Base-by-base conservation (phyloP, 2,797 vertebrate genomes). In the Rhynchotus rufescens region DNA sequence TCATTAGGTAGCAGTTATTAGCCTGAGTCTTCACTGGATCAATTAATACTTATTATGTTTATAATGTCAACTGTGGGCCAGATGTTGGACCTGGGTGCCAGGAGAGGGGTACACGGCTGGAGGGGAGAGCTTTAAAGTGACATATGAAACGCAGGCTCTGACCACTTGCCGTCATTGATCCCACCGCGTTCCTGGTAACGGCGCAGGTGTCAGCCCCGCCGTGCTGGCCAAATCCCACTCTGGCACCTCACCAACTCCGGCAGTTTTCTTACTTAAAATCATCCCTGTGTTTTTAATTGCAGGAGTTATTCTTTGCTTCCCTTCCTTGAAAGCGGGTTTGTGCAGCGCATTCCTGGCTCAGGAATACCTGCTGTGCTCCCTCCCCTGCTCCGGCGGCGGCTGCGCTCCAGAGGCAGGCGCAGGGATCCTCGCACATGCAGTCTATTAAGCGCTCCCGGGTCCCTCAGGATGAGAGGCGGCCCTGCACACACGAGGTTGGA, bases 21-120 rank as follows among this genome's bases (percentile, higher is more conserved):
- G 86, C 47, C 80, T 82, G 56, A 69, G 56, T 59, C 76, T 92
- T 86, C 3, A 1, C 65, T 1, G 36, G 71, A 61, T 42, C 54
- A 22, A 64, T 49, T 83, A 30, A 14, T n/a, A 73, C 78, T 12
- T 44, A 26, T 45, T 80, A 61, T 65, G 54, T 54, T 94, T 68
- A 73, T 89, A 74, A 52, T 95, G 73, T 66, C 66, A 85, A 47
- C 90, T 78, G 86, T 34, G 60, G 69, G 87, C 21, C 90, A 95
- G 77, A 83, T 87, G 90, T 78, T 60, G 61, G 52, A 34, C 11
- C 5, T 69, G 6, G 0, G n/a, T 67, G 75, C 69, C 32, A 61
- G 73, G 44, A 25, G 57, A 54, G 49, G 19, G 36, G 9, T 0
- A 1, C 36, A 42, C 19, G 1, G 6, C 28, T 2, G 2, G 51